Conservation (phyloP, 2,113 vertebrate genomes). For the Saguinus imperator region DNA sequence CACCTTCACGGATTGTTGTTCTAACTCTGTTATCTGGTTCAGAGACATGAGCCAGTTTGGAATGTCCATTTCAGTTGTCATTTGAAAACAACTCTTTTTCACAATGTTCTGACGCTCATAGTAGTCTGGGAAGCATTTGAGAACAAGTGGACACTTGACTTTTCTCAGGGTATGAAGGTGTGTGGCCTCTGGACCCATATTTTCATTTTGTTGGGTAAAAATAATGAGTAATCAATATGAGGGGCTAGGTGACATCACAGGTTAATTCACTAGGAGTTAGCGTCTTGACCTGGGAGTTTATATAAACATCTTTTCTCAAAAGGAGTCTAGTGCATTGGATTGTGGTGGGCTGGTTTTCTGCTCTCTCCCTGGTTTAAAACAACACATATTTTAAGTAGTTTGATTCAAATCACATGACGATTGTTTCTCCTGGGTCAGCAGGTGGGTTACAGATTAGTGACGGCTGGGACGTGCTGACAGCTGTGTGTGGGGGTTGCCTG, state of each 20-base stretch:
- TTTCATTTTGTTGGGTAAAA: slow-evolving; percentile 82
- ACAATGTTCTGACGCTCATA: slow-evolving; percentile 67
- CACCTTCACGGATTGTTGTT: not conserved
- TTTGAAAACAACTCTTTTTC: slow-evolving; percentile 77
- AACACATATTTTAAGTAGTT: slow-evolving; percentile 62
- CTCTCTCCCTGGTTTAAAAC: slow-evolving; percentile 69
- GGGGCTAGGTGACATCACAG: slow-evolving; percentile 78
- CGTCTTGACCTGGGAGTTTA: slow-evolving; percentile 73
- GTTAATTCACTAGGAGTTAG: slow-evolving; percentile 83
- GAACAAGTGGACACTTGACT: slow-evolving; percentile 66
- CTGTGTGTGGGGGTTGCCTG: not conserved
- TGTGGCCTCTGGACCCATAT: slow-evolving; percentile 77
- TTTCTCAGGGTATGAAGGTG: slow-evolving; percentile 78
- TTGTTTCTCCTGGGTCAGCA: slow-evolving; percentile 60
- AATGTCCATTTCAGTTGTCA: slow-evolving; percentile 78
- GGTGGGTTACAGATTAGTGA: not conserved
- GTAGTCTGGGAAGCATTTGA: slow-evolving; percentile 75
- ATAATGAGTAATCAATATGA: slow-evolving; percentile 85
- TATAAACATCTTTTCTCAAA: slow-evolving; percentile 79
- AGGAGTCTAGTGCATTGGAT: slow-evolving; percentile 60
- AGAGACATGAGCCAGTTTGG: slow-evolving; percentile 55
- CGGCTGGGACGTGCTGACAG: not conserved
- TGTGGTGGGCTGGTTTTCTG: slow-evolving; percentile 38
- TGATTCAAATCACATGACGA: slow-evolving; percentile 68
- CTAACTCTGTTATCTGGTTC: slow-evolving; percentile 50